A percentile compares a stretch with the other conserved stretches of the same genome.
These are phyloP conservation scores for Romanogobio albipinnatus DNA, from an alignment of 2,113 vertebrate genomes.

Conservation along the genomic window DNA sequence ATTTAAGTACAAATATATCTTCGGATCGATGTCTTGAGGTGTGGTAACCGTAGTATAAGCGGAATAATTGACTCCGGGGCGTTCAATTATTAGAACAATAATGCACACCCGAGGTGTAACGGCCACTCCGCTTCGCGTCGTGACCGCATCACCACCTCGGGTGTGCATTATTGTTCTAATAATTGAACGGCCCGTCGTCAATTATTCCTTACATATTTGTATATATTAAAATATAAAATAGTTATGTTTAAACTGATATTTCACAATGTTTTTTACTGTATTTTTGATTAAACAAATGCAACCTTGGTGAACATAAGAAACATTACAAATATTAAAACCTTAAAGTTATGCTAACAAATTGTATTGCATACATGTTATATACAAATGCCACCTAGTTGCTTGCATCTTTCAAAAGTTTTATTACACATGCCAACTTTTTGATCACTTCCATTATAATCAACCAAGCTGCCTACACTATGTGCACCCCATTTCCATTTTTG, in stretches of 20 bases:
- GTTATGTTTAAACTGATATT: not conserved
- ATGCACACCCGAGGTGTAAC: no score
- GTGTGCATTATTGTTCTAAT: no score
- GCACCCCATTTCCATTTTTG: not conserved
- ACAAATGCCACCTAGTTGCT: not conserved
- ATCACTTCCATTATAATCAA: slow-evolving; percentile 16
- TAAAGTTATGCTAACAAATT: not conserved
- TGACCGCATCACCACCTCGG: no score
- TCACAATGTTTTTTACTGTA: not conserved
- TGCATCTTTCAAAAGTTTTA: not conserved
- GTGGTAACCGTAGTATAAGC: no score
- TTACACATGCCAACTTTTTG: not conserved
- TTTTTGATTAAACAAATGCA: not conserved
- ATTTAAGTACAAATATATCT: no score
- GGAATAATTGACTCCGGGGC: no score
- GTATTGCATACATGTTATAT: not conserved
- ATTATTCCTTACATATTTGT: no score
- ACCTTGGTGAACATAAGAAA: not conserved
- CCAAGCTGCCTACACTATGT: not conserved
- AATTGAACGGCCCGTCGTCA: no score
- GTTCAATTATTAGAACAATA: no score
- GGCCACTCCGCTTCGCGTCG: no score
- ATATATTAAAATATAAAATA: not conserved
- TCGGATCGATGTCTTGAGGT: no score
- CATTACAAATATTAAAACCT: not conserved